Conservation (phyloP, 2,888 invertebrate genomes). For the Phymatocera aterrima region DNA sequence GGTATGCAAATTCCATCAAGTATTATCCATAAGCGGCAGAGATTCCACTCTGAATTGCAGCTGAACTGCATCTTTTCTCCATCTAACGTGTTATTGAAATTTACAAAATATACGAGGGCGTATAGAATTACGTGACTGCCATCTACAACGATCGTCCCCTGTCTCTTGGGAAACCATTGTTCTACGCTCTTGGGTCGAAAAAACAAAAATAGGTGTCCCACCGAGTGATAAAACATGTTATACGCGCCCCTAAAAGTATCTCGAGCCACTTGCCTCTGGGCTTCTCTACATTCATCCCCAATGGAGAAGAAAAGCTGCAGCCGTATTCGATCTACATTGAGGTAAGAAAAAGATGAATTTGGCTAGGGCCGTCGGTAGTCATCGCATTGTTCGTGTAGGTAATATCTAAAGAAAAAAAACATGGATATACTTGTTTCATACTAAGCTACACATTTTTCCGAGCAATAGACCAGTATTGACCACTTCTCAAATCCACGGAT, state of each 20-base stretch:
- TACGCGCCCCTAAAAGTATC: slow-evolving; percentile 22
- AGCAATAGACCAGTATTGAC: not conserved
- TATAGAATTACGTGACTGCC: slow-evolving; percentile 18
- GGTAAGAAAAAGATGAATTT: not conserved
- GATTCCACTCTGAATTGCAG: not conserved
- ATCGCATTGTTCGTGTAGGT: not conserved
- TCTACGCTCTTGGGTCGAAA: not conserved
- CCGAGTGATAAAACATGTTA: slow-evolving; percentile 31
- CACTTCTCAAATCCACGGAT: not conserved
- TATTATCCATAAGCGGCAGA: not conserved
- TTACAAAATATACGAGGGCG: not conserved
- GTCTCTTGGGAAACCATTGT: slow-evolving; percentile 7
- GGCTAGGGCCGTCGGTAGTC: not conserved
- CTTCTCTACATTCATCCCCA: slow-evolving; percentile 18
- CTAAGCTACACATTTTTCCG: slow-evolving; percentile 6
- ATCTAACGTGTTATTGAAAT: not conserved
- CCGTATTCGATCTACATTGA: slow-evolving; percentile 25
- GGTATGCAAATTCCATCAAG: not conserved
- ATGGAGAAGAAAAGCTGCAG: slow-evolving; percentile 1
- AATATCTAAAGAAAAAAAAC: slow-evolving; percentile 15
- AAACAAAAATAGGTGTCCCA: slow-evolving; percentile 27
- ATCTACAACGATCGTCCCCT: not conserved
- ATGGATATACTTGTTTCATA: not conserved
- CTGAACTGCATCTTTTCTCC: not conserved
- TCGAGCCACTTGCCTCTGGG: slow-evolving; percentile 14